Evolutionary conservation across 2,113 vertebrate genomes (phyloP), one percentile per base, ranked within the genome.

Genomic region (Serilophus lunatus): DNA sequence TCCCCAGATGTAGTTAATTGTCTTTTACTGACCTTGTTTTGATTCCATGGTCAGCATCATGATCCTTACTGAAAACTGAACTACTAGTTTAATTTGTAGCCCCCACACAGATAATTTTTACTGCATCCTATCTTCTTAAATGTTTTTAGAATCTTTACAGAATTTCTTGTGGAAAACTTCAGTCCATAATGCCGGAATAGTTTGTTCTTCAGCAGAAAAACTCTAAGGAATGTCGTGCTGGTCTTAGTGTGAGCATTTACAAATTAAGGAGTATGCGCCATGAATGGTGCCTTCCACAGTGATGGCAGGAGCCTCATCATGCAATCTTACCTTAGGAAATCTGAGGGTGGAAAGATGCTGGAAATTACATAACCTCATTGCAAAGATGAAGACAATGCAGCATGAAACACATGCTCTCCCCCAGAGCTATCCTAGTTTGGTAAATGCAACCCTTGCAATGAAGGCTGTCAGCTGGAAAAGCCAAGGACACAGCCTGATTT

Each of bases 71-170:
- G 65, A 80, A 82, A 86, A 68, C 2, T 10, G 35, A 76, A 80
- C 23, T 28, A 7, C 20, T 57, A 13, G 13, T 83, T 74, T 36
- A 49, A 57, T 54, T 63, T 12, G 10, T 66, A 23, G 10, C 10
- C 8, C 13, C 10, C 4, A 13, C 44, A 18, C 5, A 61, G 69
- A 3, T 87, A 14, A 22, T 51, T 93, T 85, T 80, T 69, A 10
- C 28, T 49, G 14, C 19, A n/a, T 76, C 36, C 9, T 26, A 5
- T 72, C 22, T 38, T 40, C 23, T 40, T 88, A 50, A 63, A 20
- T 0, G 0, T 38, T 65, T 82, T 10, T 63, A 29, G 17, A 44
- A 3, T 61, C 35, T 56, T 47, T 12, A 33, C 0, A 1, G 77
- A 71, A 64, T 59, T 87, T 76, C 20, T 64, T 42, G 7, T 42